phyloP scores from a whole-genome alignment of 30 jellyfish, hydroid and myxozoan species.

The Aurelia coerulea region DNA sequence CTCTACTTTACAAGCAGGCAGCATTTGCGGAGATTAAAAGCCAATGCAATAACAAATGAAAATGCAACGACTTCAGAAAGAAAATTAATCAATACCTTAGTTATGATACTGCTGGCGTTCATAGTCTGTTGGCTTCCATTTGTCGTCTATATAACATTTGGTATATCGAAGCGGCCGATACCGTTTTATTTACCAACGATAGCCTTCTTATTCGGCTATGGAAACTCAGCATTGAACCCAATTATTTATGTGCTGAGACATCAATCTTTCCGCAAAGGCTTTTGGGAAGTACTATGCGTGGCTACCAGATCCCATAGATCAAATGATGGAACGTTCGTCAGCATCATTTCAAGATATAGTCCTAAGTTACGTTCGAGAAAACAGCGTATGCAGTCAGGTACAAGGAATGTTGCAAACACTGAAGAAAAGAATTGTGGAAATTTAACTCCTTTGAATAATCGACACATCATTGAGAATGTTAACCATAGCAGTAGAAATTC shows the following conservation, averaged over 20 bases:
- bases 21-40: slow-evolving; percentile 51
- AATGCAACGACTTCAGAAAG: slow-evolving; percentile 19
- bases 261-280: slow-evolving; percentile 73
- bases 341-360: slow-evolving; percentile 3
- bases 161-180: slow-evolving; percentile 25
- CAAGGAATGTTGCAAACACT: no score
- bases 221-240: slow-evolving; percentile 82
- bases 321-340: slow-evolving; percentile 1
- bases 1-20: slow-evolving; percentile 47
- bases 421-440: no score
- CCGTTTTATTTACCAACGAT: slow-evolving; percentile 62
- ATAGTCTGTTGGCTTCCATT: slow-evolving; percentile 78
- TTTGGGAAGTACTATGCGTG: slow-evolving; percentile 40
- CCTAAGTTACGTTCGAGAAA: slow-evolving; percentile 11
- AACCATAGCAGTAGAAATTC: no score
- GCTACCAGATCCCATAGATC: background rate
- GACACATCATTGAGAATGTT: no score
- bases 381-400: background rate
- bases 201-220: slow-evolving; percentile 73
- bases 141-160: slow-evolving; percentile 53
- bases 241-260: slow-evolving; percentile 81
- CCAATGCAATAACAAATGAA: slow-evolving; percentile 46
- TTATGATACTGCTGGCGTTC: slow-evolving; percentile 41
- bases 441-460: no score
- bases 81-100: slow-evolving; percentile 63